Percentiles rank a stretch among this genome's conserved stretches.
These are phyloP conservation scores for Brachionus manjavacas DNA, from an alignment of 1,140 invertebrate species.

Conservation along the genomic window DNA sequence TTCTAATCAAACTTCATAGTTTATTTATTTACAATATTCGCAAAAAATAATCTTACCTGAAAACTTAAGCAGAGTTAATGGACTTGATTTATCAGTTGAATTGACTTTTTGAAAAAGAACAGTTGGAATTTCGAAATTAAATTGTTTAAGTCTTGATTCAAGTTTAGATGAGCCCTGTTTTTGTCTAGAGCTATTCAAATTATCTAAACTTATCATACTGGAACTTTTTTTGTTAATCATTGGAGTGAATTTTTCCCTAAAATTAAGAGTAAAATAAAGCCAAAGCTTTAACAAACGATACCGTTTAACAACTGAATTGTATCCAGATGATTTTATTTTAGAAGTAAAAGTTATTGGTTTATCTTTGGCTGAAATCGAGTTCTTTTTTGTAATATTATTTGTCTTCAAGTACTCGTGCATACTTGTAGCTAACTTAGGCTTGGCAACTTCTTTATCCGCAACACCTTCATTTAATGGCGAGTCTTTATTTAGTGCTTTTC, in stretches of 20 bases:
- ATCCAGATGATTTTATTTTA: constrained; percentile 55
- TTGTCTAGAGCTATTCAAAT: neutral
- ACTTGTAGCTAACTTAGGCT: neutral
- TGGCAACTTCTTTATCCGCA: neutral
- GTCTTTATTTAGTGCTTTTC: neutral
- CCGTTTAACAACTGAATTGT: constrained; percentile 48
- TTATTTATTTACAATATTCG: too few species aligned
- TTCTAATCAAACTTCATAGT: too few species aligned
- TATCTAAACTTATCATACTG: constrained; percentile 45
- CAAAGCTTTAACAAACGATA: constrained; percentile 29
- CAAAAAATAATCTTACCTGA: neutral
- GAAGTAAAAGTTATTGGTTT: constrained; percentile 53
- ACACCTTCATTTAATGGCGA: constrained; percentile 6
- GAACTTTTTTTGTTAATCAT: constrained; percentile 46
- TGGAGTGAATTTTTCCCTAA: constrained; percentile 39
- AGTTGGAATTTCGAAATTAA: constrained; percentile 49
- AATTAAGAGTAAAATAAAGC: neutral
- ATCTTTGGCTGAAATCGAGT: constrained; percentile 44
- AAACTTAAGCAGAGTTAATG: neutral
- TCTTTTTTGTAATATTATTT: constrained; percentile 43
- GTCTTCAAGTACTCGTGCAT: constrained; percentile 24
- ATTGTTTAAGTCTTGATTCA: constrained; percentile 46
- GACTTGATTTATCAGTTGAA: constrained; percentile 23
- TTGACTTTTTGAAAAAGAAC: neutral
- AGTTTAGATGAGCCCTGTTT: constrained; percentile 27